Percentiles rank a stretch among this genome's conserved stretches.
Evolutionary conservation across 2,888 invertebrate species (phyloP).

Genomic region (Neoascia interrupta): DNA sequence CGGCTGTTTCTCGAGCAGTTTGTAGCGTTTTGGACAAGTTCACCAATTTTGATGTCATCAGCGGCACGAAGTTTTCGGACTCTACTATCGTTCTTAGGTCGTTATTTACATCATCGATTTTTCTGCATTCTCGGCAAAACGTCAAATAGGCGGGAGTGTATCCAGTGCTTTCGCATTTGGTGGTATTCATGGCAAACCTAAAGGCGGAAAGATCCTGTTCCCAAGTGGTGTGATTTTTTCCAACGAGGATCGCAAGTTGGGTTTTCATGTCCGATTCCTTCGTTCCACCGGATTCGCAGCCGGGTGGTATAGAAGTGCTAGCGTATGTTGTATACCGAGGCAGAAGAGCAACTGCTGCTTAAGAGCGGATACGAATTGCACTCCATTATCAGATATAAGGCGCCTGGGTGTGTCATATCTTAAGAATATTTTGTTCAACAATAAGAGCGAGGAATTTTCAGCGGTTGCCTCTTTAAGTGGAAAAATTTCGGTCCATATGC

Average conservation of each 20-base stretch:
- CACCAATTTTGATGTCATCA: slow-evolving; percentile 4
- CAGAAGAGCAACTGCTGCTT: too few relatives aligned
- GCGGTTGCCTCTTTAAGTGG: slow-evolving; percentile 47
- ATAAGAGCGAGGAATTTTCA: not conserved
- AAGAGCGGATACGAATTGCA: slow-evolving; percentile 71
- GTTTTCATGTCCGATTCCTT: slow-evolving; percentile 56
- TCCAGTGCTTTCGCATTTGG: slow-evolving; percentile 71
- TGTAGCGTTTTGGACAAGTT: not conserved
- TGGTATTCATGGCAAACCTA: slow-evolving; percentile 76
- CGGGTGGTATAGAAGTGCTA: slow-evolving; percentile 74
- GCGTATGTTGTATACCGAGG: too few relatives aligned
- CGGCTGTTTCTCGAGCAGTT: not conserved
- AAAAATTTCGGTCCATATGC: slow-evolving; percentile 72
- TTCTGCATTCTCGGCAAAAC: slow-evolving; percentile 72
- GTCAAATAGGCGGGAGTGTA: not conserved
- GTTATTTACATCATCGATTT: slow-evolving; percentile 70
- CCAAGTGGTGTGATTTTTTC: slow-evolving; percentile 31
- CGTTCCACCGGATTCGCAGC: too few relatives aligned
- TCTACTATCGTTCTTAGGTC: slow-evolving; percentile 45
- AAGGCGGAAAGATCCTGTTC: slow-evolving; percentile 71
- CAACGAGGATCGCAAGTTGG: slow-evolving; percentile 47
- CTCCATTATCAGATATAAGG: slow-evolving; percentile 74
- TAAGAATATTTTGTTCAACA: too few relatives aligned
- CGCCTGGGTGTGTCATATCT: slow-evolving; percentile 73
- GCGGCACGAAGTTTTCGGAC: slow-evolving; percentile 59